phyloP scores from a whole-genome alignment of 2,797 vertebrate genomes.

The Gallinago stenura region DNA sequence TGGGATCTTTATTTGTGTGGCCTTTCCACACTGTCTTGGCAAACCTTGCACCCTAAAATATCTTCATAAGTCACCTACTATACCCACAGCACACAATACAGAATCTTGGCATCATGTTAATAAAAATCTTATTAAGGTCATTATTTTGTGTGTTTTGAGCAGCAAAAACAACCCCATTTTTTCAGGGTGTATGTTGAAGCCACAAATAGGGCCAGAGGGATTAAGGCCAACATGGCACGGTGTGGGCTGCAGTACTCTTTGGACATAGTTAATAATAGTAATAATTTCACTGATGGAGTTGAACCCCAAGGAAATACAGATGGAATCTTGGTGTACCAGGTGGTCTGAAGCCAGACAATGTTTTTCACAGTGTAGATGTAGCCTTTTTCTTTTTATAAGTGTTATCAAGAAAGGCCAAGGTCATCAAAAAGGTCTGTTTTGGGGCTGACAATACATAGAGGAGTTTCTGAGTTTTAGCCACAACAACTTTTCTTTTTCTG shows the following conservation, averaged over 20 bases:
- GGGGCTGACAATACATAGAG: not conserved
- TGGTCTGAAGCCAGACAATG: not conserved
- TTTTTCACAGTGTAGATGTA: not conserved
- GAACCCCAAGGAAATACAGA: not conserved
- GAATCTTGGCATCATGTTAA: rapidly evolving
- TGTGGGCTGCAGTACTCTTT: not conserved
- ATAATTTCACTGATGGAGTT: not conserved
- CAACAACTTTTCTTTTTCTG: not conserved
- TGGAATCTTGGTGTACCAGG: rapidly evolving
- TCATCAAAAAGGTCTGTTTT: not conserved
- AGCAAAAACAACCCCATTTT: not conserved
- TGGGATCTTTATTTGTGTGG: not conserved
- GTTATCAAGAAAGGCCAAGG: not conserved
- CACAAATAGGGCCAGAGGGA: not conserved
- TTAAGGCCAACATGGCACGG: not conserved
- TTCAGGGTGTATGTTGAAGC: not conserved
- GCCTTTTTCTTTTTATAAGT: not conserved
- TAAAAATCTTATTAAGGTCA: not conserved
- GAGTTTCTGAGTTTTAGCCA: not conserved
- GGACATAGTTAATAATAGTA: not conserved
- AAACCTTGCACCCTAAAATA: not conserved
- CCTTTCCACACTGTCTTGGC: not conserved
- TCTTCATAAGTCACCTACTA: not conserved
- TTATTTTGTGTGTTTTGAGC: not conserved
- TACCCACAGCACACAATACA: not conserved